Conservation (phyloP, 2,888 invertebrate genomes). For the Clunio marinus region DNA sequence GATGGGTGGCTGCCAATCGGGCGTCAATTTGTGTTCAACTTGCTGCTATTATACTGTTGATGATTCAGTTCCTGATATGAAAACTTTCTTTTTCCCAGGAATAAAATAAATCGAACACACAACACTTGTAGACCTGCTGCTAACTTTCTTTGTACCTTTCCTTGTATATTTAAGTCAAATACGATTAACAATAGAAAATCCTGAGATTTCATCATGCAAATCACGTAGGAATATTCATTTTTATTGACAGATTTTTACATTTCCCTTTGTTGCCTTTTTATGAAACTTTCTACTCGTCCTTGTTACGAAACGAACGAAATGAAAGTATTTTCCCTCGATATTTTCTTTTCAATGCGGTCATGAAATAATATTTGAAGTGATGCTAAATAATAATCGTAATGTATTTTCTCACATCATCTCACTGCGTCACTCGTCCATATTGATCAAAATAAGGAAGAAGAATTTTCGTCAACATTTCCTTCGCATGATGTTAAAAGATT, state of each 20-base stretch:
- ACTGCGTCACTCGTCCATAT: not conserved
- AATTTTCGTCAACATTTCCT: too few relatives aligned
- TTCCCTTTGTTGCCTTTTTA: not conserved
- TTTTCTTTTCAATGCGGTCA: not conserved
- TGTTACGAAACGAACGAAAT: too few relatives aligned
- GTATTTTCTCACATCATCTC: not conserved
- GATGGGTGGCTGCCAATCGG: not conserved
- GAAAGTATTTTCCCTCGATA: not conserved
- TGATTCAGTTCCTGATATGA: too few relatives aligned
- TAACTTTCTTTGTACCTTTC: too few relatives aligned
- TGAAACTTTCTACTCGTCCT: not conserved
- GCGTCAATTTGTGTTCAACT: not conserved
- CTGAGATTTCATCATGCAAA: slow-evolving; percentile 35
- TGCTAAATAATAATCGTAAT: not conserved
- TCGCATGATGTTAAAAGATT: too few relatives aligned
- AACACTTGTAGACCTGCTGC: too few relatives aligned
- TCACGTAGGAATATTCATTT: slow-evolving; percentile 35
- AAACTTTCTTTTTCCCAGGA: too few relatives aligned
- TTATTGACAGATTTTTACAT: slow-evolving; percentile 35
- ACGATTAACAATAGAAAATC: not conserved
- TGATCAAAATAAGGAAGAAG: too few relatives aligned
- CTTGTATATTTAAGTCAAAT: too few relatives aligned
- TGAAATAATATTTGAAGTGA: not conserved
- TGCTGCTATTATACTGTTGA: too few relatives aligned
- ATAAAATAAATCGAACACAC: too few relatives aligned